phyloP scores from a whole-genome alignment of 2,113 vertebrate species.

The Acanthochromis polyacanthus region DNA sequence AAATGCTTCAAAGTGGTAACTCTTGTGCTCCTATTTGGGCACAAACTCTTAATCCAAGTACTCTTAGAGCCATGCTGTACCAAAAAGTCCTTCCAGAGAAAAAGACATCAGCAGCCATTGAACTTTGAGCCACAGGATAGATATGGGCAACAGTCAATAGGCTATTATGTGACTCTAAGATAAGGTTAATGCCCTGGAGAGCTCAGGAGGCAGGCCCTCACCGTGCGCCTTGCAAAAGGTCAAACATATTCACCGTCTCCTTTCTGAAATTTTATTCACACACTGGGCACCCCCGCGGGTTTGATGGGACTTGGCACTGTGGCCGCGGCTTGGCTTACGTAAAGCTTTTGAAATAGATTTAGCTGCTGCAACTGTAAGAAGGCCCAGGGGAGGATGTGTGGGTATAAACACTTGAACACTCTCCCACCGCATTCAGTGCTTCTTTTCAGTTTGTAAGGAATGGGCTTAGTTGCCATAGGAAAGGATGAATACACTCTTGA shows the following conservation, averaged over 20 bases:
- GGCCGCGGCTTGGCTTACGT: conserved; percentile 32
- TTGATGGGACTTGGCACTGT: conserved; percentile 49
- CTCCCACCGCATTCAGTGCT: conserved; percentile 50
- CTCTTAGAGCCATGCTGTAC: background rate
- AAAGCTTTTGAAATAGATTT: conserved; percentile 64
- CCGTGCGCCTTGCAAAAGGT: conserved; percentile 52
- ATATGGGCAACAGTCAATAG: conserved; percentile 54
- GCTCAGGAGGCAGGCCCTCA: conserved; percentile 42
- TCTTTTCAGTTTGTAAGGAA: conserved; percentile 62
- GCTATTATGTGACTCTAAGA: conserved; percentile 65
- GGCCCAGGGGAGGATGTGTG: conserved; percentile 37
- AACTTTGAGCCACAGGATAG: conserved; percentile 36
- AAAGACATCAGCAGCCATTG: conserved; percentile 45
- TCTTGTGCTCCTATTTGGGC: background rate
- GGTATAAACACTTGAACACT: conserved; percentile 55
- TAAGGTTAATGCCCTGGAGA: conserved; percentile 68
- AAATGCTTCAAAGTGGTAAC: background rate
- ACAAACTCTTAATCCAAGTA: background rate
- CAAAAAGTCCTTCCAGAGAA: conserved; percentile 23
- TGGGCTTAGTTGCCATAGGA: conserved; percentile 47
- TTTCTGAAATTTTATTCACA: conserved; percentile 53
- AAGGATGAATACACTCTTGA: conserved; percentile 49
- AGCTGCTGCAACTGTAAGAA: conserved; percentile 28
- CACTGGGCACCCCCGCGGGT: conserved; percentile 23
- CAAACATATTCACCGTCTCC: conserved; percentile 64